Evolutionary conservation across 2,888 invertebrate species (phyloP).

Genomic region (Pemphredon lugubris): DNA sequence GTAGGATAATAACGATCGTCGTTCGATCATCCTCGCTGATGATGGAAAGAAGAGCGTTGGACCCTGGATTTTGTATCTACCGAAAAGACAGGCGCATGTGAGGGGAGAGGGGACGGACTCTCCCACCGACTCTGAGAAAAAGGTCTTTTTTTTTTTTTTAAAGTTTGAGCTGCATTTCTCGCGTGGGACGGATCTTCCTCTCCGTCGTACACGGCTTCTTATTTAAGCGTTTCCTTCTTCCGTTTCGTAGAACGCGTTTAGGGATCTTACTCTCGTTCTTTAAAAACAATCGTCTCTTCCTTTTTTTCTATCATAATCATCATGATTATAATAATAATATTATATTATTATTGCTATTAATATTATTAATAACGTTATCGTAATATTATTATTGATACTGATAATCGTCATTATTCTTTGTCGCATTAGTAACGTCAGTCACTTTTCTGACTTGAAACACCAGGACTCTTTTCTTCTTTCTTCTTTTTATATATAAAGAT

Average conservation of each 20-base stretch:
- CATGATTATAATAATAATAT: slow-evolving; percentile 50
- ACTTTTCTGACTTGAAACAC: slow-evolving; percentile 31
- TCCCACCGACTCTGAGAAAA: slow-evolving; percentile 36
- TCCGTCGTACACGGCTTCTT: slow-evolving; percentile 50
- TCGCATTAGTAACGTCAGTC: slow-evolving; percentile 37
- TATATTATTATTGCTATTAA: slow-evolving; percentile 53
- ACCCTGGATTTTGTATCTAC: slow-evolving; percentile 19
- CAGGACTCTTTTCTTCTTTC: slow-evolving; percentile 37
- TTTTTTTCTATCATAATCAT: slow-evolving; percentile 47
- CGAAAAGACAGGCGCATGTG: slow-evolving; percentile 44
- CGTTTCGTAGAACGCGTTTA: slow-evolving; percentile 43
- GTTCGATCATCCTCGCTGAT: not conserved
- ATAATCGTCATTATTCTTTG: slow-evolving; percentile 36
- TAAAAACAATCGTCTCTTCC: slow-evolving; percentile 44
- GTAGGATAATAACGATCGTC: not conserved
- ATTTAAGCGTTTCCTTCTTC: slow-evolving; percentile 50
- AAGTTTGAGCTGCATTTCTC: slow-evolving; percentile 35
- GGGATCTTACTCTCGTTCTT: slow-evolving; percentile 46
- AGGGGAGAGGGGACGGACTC: slow-evolving; percentile 40
- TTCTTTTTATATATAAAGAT: slow-evolving; percentile 28
- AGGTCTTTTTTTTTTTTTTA: slow-evolving; percentile 19
- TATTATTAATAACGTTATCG: slow-evolving; percentile 46
- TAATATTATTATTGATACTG: slow-evolving; percentile 33
- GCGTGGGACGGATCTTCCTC: slow-evolving; percentile 38
- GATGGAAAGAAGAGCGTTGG: slow-evolving; percentile 7